Evolutionary conservation across 2,888 invertebrate genomes (phyloP), one percentile per base, ranked within the genome.

Genomic region (Sussaba pulchella): DNA sequence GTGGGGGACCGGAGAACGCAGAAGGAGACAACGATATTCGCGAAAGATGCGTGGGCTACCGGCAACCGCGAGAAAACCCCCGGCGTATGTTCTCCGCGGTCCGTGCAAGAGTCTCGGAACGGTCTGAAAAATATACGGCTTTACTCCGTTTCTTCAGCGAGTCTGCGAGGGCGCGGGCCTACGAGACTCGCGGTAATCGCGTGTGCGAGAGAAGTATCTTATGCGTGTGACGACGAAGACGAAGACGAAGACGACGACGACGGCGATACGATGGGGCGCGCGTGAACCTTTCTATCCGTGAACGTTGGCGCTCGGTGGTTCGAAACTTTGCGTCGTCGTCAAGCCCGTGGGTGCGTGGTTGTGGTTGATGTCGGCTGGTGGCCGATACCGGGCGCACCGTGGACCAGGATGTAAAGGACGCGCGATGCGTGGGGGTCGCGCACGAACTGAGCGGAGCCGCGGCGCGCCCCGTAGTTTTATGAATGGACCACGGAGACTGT

Each of bases 401-500:
- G 76, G 84, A 85, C 83, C 84, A 84, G 84, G 83, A 83, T 85
- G 84, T 85, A 85, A 87, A 87, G 88, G 88, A 88, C 89, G 89
- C 89, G 89, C 88, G 88, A 89, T 91, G 91, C 91, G 91, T 92
- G 92, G 92, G 92, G 91, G 92, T 91, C 92, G 90, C 93, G 93
- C 93, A 92, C 92, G 91, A 92, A 94, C 94, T 95, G 94, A 91
- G 91, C 89, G 88, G 88, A 89, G 88, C 94, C 94, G 92, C 95
- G 92, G 94, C 95, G 95, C 95, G 94, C 94, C 94, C 93, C 93
- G 94, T 94, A 94, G 94, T 96, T 96, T 96, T 96, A 96, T 96
- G 96, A 96, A 96, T 96, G 96, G 95, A 95, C 94, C 93, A 93
- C 93, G 92, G 94, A 92, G 91, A 91, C 95, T 95, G 96, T 95